phyloP scores from a whole-genome alignment of 2,113 vertebrate species.

The Myrmecophaga tridactyla region DNA sequence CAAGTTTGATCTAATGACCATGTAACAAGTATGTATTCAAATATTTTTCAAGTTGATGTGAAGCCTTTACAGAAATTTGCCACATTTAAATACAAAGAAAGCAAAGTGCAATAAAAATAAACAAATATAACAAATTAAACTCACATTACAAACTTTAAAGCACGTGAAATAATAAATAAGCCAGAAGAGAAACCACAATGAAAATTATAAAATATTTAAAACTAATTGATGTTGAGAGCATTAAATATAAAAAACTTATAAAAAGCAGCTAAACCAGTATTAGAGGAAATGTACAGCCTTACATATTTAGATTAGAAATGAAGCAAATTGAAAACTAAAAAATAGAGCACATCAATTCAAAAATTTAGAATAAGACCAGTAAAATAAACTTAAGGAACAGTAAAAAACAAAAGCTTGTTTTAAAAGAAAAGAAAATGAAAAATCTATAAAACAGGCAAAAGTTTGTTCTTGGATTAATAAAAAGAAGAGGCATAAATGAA shows the following conservation, averaged over 20 bases:
- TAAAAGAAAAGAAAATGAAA: not conserved
- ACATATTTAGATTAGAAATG: slow-evolving; percentile 32
- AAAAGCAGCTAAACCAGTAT: slow-evolving; percentile 12
- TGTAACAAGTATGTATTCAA: not conserved
- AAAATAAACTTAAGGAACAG: not conserved
- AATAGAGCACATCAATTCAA: slow-evolving; percentile 14
- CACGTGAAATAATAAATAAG: not conserved
- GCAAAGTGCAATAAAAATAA: slow-evolving; percentile 17
- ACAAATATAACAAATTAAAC: not conserved
- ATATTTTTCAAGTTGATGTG: slow-evolving; percentile 18
- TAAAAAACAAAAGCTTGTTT: not conserved
- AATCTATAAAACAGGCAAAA: slow-evolving; percentile 33
- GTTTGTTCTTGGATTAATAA: not conserved
- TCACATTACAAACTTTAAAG: not conserved
- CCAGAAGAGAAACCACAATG: not conserved
- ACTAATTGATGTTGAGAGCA: slow-evolving; percentile 21
- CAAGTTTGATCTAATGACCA: not conserved
- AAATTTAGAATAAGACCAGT: slow-evolving; percentile 2
- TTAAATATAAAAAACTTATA: slow-evolving; percentile 3
- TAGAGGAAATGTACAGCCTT: not conserved
- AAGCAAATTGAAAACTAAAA: slow-evolving; percentile 22
- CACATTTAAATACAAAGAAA: slow-evolving; percentile 14
- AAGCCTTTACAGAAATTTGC: slow-evolving; percentile 2
- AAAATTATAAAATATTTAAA: slow-evolving; percentile 45
- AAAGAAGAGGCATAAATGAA: not conserved